phyloP scores from a whole-genome alignment of 1,140 invertebrate genomes.

The Hyposmocoma kahamanoa region DNA sequence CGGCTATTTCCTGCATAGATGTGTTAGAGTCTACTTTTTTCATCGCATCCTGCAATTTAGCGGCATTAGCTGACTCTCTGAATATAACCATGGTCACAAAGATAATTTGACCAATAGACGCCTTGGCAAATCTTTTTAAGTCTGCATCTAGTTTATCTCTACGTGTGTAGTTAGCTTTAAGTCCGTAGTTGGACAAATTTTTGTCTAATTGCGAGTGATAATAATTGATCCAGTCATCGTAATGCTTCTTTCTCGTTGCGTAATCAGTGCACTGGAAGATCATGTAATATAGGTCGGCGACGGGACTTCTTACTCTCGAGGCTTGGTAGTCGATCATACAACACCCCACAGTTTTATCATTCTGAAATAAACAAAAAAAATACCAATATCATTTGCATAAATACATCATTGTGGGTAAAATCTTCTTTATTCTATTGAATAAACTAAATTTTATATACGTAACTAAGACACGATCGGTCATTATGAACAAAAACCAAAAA shows the following conservation, averaged over 20 bases:
- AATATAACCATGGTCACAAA: not conserved
- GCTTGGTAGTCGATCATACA: constrained; percentile 16
- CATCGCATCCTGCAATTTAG: not conserved
- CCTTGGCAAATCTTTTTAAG: constrained; percentile 11
- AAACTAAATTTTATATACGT: constrained; percentile 1
- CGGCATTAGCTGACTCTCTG: not conserved
- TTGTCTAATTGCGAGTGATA: constrained; percentile 11
- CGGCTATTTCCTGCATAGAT: too few relatives aligned
- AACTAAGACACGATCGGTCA: too few relatives aligned
- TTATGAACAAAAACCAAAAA: too few relatives aligned
- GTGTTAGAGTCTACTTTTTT: too few relatives aligned
- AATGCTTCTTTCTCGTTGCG: constrained; percentile 12
- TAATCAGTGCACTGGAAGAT: constrained; percentile 25
- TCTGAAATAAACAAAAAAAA: constrained; percentile 4
- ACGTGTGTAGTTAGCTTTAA: constrained; percentile 15
- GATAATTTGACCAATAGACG: not conserved
- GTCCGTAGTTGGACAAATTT: constrained; percentile 5
- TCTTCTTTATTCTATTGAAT: too few relatives aligned
- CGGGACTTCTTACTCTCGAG: constrained; percentile 8
- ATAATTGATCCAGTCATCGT: constrained; percentile 18
- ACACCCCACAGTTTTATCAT: not conserved
- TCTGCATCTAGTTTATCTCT: constrained; percentile 16
- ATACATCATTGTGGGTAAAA: too few relatives aligned
- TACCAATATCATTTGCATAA: not conserved
- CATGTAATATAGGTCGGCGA: constrained; percentile 14